Evolutionary conservation across 2,797 vertebrate species (phyloP).

Genomic region (Parauchenoglanis ngamensis): DNA sequence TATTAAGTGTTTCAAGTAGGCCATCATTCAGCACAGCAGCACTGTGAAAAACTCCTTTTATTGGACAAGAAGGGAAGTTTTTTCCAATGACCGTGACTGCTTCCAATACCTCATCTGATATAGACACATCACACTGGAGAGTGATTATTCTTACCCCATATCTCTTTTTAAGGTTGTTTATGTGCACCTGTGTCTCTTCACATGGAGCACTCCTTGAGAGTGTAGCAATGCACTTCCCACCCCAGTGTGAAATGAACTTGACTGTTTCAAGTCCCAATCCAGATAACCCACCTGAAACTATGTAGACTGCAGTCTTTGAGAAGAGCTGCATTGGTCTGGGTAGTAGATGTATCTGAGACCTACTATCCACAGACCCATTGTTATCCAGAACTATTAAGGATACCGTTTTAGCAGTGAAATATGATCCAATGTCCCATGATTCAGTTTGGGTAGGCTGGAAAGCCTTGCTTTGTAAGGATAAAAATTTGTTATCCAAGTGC

Average conservation of each 20-base stretch:
- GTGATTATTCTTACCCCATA: slow-evolving; percentile 64
- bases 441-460: slow-evolving; percentile 56
- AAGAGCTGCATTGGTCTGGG: slow-evolving; percentile 68
- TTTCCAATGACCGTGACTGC: slow-evolving; percentile 67
- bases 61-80: slow-evolving; percentile 67
- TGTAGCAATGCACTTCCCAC: slow-evolving; percentile 75
- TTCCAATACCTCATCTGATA: slow-evolving; percentile 65
- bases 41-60: slow-evolving; percentile 87
- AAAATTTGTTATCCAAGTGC: slow-evolving; percentile 60
- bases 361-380: slow-evolving; percentile 37
- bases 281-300: slow-evolving; percentile 83
- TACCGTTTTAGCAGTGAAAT: slow-evolving; percentile 75
- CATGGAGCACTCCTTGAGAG: slow-evolving; percentile 76
- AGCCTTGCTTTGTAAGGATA: slow-evolving; percentile 61
- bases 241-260: slow-evolving; percentile 81
- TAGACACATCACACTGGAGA: slow-evolving; percentile 77
- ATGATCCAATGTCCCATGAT: slow-evolving; percentile 64
- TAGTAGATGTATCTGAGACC: slow-evolving; percentile 70
- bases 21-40: slow-evolving; percentile 82
- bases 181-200: slow-evolving; percentile 28
- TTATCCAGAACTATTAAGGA: slow-evolving; percentile 71
- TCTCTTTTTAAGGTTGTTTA: slow-evolving; percentile 28
- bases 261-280: slow-evolving; percentile 87
- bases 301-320: slow-evolving; percentile 73
- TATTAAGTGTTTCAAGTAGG: slow-evolving; percentile 72